phyloP scores from a whole-genome alignment of 2,888 invertebrate genomes.

The Anarsia innoxiella region DNA sequence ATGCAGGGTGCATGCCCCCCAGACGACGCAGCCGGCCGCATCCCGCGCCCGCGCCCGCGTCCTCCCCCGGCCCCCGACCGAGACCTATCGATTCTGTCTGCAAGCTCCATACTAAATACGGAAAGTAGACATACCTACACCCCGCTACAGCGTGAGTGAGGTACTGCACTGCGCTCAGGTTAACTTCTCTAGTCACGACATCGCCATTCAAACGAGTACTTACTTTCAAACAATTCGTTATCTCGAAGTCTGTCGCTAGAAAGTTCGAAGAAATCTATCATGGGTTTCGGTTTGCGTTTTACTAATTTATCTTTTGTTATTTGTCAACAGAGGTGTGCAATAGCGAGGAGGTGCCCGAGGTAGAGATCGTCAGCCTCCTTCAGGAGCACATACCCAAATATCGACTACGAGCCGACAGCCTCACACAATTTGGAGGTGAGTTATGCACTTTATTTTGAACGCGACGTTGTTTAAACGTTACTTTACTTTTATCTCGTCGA shows the following conservation, averaged over 20 bases:
- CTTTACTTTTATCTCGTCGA: too few species aligned
- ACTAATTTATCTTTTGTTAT: conserved; percentile 18
- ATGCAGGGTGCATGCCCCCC: conserved; percentile 41
- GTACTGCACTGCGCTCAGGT: conserved; percentile 43
- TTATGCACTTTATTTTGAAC: too few species aligned
- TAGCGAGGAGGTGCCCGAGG: conserved; percentile 93
- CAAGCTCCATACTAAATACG: conserved; percentile 49
- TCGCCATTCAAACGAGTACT: conserved; percentile 37
- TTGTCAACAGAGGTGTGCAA: conserved; percentile 89
- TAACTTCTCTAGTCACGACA: conserved; percentile 46
- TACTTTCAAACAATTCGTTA: conserved; percentile 42
- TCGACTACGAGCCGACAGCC: conserved; percentile 93
- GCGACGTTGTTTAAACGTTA: too few species aligned
- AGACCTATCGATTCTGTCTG: conserved; percentile 67
- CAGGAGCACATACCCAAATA: conserved; percentile 97
- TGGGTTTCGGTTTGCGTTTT: conserved; percentile 11
- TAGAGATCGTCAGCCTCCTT: conserved; percentile 95
- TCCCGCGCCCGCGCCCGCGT: conserved; percentile 23
- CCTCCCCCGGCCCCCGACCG: conserved; percentile 30
- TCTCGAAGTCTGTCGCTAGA: conserved; percentile 30
- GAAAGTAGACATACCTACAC: conserved; percentile 38
- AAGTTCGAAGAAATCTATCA: conserved; percentile 22
- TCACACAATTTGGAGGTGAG: conserved; percentile 93
- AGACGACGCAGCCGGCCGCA: conserved; percentile 35
- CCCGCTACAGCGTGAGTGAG: conserved; percentile 27